phyloP scores from a whole-genome alignment of 2,888 invertebrate genomes.

The Lamellibrachia columna region DNA sequence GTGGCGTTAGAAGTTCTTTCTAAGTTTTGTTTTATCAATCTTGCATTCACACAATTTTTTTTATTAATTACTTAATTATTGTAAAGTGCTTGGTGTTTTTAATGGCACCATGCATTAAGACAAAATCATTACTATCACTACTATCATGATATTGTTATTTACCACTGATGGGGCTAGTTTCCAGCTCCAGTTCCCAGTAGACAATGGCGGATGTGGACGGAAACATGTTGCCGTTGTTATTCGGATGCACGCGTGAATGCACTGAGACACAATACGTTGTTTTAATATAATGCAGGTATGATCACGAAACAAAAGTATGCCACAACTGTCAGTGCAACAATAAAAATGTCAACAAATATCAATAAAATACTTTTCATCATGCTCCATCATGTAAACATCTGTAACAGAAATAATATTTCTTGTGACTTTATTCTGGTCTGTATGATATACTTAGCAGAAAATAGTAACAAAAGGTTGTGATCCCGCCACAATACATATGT shows the following conservation, averaged over 20 bases:
- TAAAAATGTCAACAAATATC: neutral
- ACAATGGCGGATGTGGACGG: conserved; percentile 63
- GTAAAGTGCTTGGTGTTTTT: neutral
- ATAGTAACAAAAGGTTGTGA: no score
- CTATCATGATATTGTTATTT: neutral
- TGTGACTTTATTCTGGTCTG: no score
- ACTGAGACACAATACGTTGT: conserved; percentile 47
- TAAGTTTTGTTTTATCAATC: neutral
- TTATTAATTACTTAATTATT: neutral
- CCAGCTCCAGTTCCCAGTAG: conserved; percentile 63
- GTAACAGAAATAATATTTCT: no score
- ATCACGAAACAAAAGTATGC: neutral
- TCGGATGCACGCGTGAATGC: conserved; percentile 59
- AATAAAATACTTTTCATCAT: no score
- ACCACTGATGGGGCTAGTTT: conserved; percentile 42
- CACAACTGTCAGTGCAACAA: neutral
- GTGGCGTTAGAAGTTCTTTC: neutral
- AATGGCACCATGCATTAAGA: no score
- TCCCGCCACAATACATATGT: no score
- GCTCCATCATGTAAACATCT: no score
- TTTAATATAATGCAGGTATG: neutral
- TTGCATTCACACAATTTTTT: neutral
- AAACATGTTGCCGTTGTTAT: conserved; percentile 60
- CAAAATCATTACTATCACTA: neutral
- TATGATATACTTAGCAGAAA: no score